These are phyloP conservation scores for Troglohyphantes excavatus DNA, from an alignment of 2,888 invertebrate genomes.

Conservation along the genomic window DNA sequence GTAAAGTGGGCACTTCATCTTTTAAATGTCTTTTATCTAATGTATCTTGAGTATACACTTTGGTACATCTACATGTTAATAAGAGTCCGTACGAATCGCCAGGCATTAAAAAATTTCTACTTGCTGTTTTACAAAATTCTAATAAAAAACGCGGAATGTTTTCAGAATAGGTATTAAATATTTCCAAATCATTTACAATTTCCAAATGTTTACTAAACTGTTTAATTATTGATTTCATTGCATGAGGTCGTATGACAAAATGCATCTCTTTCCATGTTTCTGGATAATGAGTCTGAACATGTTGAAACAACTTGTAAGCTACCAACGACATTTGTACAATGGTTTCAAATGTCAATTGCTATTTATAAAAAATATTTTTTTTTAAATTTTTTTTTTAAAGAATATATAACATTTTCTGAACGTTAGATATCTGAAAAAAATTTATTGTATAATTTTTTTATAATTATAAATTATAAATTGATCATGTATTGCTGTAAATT, in stretches of 20 bases:
- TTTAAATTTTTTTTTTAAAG: not conserved
- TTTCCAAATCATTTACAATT: not conserved
- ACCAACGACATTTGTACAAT: no score
- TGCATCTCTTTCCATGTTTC: not conserved
- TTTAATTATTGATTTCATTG: not conserved
- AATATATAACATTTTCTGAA: not conserved
- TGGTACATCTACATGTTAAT: conserved; percentile 38
- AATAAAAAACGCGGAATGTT: not conserved
- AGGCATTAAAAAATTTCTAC: conserved; percentile 5
- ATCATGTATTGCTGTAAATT: no score
- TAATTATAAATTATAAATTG: no score
- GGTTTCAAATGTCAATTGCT: no score
- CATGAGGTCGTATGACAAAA: conserved; percentile 18
- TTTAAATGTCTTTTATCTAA: conserved; percentile 40
- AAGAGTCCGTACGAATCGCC: conserved; percentile 21
- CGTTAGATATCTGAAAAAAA: no score
- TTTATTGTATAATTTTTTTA: no score
- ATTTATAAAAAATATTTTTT: not conserved
- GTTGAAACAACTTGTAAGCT: not conserved
- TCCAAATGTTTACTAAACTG: conserved; percentile 24
- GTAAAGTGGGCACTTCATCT: conserved; percentile 4
- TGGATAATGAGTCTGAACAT: not conserved
- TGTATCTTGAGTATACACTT: conserved; percentile 21
- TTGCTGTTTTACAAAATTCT: conserved; percentile 25
- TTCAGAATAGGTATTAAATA: not conserved